phyloP scores from a whole-genome alignment of 2,888 invertebrate genomes.

The Dexiosoma caninum region DNA sequence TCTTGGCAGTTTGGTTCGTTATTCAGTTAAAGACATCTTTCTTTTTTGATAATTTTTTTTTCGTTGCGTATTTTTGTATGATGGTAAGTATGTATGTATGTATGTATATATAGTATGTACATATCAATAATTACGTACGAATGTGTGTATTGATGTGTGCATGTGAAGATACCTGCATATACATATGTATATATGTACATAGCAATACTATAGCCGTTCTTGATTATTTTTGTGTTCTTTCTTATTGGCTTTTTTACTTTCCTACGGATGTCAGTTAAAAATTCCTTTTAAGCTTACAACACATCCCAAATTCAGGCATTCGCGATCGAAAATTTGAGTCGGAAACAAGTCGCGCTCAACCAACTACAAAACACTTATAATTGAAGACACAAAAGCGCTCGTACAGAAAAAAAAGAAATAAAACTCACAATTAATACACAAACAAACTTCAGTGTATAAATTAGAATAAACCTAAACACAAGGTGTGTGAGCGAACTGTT shows the following conservation, averaged over 20 bases:
- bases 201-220: constrained; percentile 32
- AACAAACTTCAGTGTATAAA: neutral
- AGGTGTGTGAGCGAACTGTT: constrained; percentile 31
- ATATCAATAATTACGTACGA: neutral
- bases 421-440: neutral
- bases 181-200: neutral
- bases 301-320: constrained; percentile 73
- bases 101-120: neutral
- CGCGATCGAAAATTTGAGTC: constrained; percentile 75
- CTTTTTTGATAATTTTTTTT: constrained; percentile 22
- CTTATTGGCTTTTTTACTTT: constrained; percentile 56
- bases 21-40: constrained; percentile 52
- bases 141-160: neutral
- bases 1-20: constrained; percentile 43
- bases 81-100: neutral
- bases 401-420: constrained; percentile 5
- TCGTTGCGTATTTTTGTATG: neutral
- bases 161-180: neutral
- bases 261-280: constrained; percentile 63
- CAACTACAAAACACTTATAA: neutral
- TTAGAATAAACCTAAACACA: constrained; percentile 19
- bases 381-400: neutral
- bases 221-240: constrained; percentile 40
- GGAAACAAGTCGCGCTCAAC: constrained; percentile 67
- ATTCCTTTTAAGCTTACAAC: constrained; percentile 75